Base-by-base conservation (phyloP, 2,888 invertebrate species). In the Meteorus cinctellus region DNA sequence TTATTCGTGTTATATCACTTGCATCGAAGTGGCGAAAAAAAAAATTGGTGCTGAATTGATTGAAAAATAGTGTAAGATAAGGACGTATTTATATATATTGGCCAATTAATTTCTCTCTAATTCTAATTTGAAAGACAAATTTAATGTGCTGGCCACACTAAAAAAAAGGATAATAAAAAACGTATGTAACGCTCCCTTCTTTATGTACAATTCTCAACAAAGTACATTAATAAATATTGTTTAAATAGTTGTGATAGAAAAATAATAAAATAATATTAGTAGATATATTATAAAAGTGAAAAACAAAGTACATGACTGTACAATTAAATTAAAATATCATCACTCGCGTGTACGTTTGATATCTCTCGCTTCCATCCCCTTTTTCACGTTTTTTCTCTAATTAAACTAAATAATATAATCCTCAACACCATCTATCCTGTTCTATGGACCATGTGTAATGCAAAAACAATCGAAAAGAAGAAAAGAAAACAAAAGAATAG, bases 171-270 rank as follows among this genome's bases (percentile, higher is more conserved):
- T 29, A 24, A n/a, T 8, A 29, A 60, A 6, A 34, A 63, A 10
- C 8, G 31, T 34, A 4, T 65, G 0, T 41, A 10, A 34, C 60
- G 10, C 16, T 70, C 24, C 36, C 48, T 5, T 8, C 65, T 41
- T 48, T 72, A 63, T 72, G 41, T 65, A 65, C 65, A 65, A 41
- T 12, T 12, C 1, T 65, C 31, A 41, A 24, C 74, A 55, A 74
- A 76, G 51, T 77, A 76, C 75, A 78, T 79, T 81, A 81, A 80
- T 80, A 77, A 79, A 74, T 80, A 66, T 74, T 66, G 69, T 69
- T 79, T 79, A 73, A 81, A 80, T 81, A 81, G 77, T 74, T 45
- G 62, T 70, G 14, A 63, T 60, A 48, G 67, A 77, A 78, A 77
- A 69, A 62, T 55, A 71, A 77, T 59, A 70, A 65, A 74, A 78